phyloP scores from a whole-genome alignment of 92 coral and sea anemone species.

The Epizoanthus ramosus region DNA sequence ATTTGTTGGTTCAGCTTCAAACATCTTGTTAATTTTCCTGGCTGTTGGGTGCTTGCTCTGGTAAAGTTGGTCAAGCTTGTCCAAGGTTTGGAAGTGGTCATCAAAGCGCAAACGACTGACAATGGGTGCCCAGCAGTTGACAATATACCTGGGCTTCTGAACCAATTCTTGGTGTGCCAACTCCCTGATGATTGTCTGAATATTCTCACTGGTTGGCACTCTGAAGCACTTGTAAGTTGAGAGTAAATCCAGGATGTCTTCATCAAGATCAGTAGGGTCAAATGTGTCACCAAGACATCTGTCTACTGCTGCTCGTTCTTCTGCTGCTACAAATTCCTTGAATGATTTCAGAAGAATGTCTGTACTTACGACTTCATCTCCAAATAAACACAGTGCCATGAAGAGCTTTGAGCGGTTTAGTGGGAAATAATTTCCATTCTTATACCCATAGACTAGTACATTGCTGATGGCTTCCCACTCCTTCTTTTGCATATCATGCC shows the following conservation, averaged over 20 bases:
- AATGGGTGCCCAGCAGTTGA: slow-evolving; percentile 47
- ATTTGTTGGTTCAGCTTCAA: slow-evolving; percentile 18
- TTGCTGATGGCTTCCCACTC: slow-evolving; percentile 44
- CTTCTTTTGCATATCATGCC: slow-evolving; percentile 35
- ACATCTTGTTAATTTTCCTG: slow-evolving; percentile 14
- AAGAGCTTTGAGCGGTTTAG: slow-evolving; percentile 11
- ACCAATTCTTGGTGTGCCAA: slow-evolving; percentile 34
- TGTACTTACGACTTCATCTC: slow-evolving; percentile 28
- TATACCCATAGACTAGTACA: slow-evolving; percentile 36
- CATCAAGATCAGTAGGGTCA: slow-evolving; percentile 18
- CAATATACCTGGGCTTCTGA: slow-evolving; percentile 29
- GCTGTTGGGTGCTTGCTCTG: slow-evolving; percentile 14
- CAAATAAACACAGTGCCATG: slow-evolving; percentile 34
- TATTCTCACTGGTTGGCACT: slow-evolving; percentile 25
- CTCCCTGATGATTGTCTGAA: slow-evolving; percentile 19
- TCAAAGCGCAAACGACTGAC: neutral
- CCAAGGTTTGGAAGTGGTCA: slow-evolving; percentile 2
- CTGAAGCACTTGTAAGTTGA: slow-evolving; percentile 25
- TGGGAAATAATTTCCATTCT: slow-evolving; percentile 34
- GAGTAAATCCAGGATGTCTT: slow-evolving; percentile 34
- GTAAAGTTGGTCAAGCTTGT: neutral
- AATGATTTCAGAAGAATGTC: slow-evolving; percentile 32
- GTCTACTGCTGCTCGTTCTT: slow-evolving; percentile 40
- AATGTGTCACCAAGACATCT: slow-evolving; percentile 22
- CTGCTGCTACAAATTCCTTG: slow-evolving; percentile 29